Evolutionary conservation across 2,888 invertebrate species (phyloP), one percentile per base, ranked within the genome.

Genomic region (Eumerus sabulonum): DNA sequence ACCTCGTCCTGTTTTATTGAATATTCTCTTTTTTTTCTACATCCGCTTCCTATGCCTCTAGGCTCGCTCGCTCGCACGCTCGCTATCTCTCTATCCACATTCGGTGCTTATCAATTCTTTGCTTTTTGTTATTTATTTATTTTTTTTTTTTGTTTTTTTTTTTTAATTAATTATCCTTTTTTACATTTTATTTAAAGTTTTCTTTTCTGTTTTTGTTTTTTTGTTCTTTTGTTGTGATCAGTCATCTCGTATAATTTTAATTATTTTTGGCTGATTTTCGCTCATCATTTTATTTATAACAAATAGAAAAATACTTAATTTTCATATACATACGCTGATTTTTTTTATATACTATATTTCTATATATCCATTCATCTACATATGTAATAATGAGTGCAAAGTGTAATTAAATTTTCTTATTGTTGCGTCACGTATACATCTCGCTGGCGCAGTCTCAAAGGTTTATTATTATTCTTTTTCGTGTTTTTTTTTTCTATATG

Each of bases 381-480:
- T 59, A 53, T 67, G 54, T 77, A 7, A 64, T 76, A 66, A 67
- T 67, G 67, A 71, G 71, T 81, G 76, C 76, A 76, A 67, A 63
- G 71, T 67, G 72, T 67, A 71, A 73, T 57, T 73, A 42, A 73
- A 59, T 51, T 51, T 76, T 72, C 38, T 81, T 71, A 81, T 81
- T 76, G 70, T 81, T 74, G 74, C 81, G 76, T 74, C 79, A 79
- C 73, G 74, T 79, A 79, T 74, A 79, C 79, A 73, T 79, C n/a
- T n/a, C 79, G 79, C 79, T 73, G 79, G 79, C 79, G 79, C 79
- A 79, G 79, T 79, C 79, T 79, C 79, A 73, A 79, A 70, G 16
- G 44, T 72, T 60, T 36, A 47, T 64, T 64, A 35, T 19, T 60
- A 44, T 36, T 18, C 27, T n/a, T n/a, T n/a, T n/a, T n/a, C n/a